phyloP scores from a whole-genome alignment of 1,140 invertebrate genomes.

The Mycetomoellerius zeteki region DNA sequence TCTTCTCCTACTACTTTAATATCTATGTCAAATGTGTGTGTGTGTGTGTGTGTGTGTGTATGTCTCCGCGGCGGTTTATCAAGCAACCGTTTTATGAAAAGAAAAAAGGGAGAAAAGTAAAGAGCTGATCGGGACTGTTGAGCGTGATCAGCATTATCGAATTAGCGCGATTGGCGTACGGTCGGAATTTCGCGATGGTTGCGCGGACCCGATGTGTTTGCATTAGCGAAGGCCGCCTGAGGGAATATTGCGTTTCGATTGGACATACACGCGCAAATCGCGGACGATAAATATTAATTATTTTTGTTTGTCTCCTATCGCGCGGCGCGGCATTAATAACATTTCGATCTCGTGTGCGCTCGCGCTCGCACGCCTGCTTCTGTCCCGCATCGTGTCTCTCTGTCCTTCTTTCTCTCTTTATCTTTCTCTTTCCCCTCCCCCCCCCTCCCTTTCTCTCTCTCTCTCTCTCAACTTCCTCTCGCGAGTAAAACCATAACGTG shows the following conservation, averaged over 20 bases:
- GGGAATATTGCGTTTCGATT: constrained; percentile 83
- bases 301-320: constrained; percentile 86
- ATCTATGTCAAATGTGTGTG: not conserved
- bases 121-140: constrained; percentile 72
- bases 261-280: constrained; percentile 84
- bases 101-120: constrained; percentile 41
- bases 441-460: not conserved
- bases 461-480: constrained; percentile 43
- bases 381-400: constrained; percentile 4
- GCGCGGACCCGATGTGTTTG: constrained; percentile 70
- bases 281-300: constrained; percentile 87
- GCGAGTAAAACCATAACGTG: constrained; percentile 73
- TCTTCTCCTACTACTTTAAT: not conserved
- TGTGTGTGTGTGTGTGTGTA: not conserved
- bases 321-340: constrained; percentile 86
- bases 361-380: constrained; percentile 41
- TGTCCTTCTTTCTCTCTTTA: not conserved
- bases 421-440: not conserved
- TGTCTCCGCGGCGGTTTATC: constrained; percentile 14
- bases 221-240: constrained; percentile 69
- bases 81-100: constrained; percentile 28
- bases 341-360: constrained; percentile 79
- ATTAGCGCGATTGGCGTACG: constrained; percentile 81
- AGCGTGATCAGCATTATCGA: constrained; percentile 85
- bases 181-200: constrained; percentile 82